Conservation (phyloP, 2,888 invertebrate species). For the Neoitamus cyanurus region DNA sequence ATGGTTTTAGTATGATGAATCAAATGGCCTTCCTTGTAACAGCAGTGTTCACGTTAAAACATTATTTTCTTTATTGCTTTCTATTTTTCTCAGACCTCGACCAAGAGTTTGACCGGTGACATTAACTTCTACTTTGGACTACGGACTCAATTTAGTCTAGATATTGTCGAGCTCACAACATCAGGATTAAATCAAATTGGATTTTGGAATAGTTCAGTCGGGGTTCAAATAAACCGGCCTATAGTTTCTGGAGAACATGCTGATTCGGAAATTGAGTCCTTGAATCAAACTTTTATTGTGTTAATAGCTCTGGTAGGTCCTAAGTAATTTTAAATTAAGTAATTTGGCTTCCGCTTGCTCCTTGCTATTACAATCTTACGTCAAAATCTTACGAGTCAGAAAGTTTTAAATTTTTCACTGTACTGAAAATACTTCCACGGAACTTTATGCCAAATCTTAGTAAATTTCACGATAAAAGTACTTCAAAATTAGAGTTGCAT, state of each 20-base stretch:
- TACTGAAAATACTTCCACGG: too few relatives aligned
- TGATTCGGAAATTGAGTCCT: conserved; percentile 69
- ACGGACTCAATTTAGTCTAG: conserved; percentile 75
- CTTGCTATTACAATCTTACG: not conserved
- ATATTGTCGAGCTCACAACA: conserved; percentile 74
- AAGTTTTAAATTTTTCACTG: too few relatives aligned
- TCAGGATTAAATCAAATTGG: conserved; percentile 76
- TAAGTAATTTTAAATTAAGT: not conserved
- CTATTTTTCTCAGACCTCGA: conserved; percentile 29
- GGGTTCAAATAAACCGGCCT: conserved; percentile 69
- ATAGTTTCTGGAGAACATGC: conserved; percentile 61
- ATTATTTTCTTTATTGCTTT: not conserved
- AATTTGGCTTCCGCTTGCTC: not conserved
- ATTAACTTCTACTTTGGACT: conserved; percentile 83
- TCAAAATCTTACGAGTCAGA: too few relatives aligned
- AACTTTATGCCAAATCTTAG: too few relatives aligned
- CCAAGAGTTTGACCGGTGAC: conserved; percentile 75
- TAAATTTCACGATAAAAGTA: too few relatives aligned
- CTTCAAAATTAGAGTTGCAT: too few relatives aligned
- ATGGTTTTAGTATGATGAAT: conserved; percentile 85
- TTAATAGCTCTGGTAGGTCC: conserved; percentile 75
- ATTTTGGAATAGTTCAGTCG: conserved; percentile 74
- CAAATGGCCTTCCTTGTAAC: conserved; percentile 69
- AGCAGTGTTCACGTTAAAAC: not conserved
- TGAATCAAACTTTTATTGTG: conserved; percentile 79